Evolutionary conservation across 1,140 invertebrate genomes (phyloP), one percentile per base, ranked within the genome.

Genomic region (Pogonomyrmex barbatus): DNA sequence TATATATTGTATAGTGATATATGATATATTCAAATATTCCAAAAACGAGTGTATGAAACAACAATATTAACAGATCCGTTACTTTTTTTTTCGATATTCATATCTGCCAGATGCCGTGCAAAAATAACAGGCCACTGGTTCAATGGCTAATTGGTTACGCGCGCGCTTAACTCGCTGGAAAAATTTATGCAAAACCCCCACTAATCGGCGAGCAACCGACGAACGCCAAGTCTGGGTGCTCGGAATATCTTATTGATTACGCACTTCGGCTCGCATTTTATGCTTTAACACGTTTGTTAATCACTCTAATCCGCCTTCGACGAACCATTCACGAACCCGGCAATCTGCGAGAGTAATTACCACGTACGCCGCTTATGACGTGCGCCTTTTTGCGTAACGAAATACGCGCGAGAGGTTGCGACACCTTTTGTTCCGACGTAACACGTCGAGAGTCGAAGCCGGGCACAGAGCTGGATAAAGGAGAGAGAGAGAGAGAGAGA

Each of bases 401-500:
- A 47, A 56, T 33, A 6, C 30, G 42, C 30, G 39, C 12, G 42
- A 2, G 33, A 60, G 54, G 1, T 63, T 24, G 73, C 65, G 81
- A 89, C 73, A 71, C 50, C 45, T 47, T n/a, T 45, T 10, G 14
- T 78, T 42, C 10, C 14, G 65, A 54, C 47, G 12, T 14, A 56
- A 67, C 14, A 2, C 54, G 8, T 24, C 24, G 24, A 58, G 3
- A 79, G 6, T 65, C 33, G 4, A 50, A 47, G 24, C 50, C 4
- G 76, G 30, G 2, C 8, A n/a, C 8, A n/a, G 17, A 45, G 17
- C 4, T 4, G 42, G 12, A 9, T 33, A 3, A 0, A 42, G 24
- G 50, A 70, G 65, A 67, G 78, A 85, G 45, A n/a, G n/a, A 56
- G 4, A 17, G 68, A 62, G 54, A 89, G 62, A 87, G 88, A 89